Evolutionary conservation across 2,113 vertebrate species (phyloP).

Genomic region (Cyphomyrus discorhynchus): DNA sequence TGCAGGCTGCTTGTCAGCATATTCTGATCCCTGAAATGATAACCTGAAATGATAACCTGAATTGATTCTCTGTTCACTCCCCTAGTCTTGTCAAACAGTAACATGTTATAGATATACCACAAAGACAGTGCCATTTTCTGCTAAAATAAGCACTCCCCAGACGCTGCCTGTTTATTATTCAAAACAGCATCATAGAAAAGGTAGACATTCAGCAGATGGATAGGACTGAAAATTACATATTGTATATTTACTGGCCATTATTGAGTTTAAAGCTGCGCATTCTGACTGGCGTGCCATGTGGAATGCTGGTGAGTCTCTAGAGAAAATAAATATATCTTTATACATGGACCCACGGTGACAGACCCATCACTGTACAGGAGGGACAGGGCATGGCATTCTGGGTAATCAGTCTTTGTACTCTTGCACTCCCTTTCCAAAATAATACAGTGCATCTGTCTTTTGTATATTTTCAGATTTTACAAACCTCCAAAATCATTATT

Average conservation of each 20-base stretch:
- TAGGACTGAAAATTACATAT: background rate
- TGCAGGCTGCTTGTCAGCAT: background rate
- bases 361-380: background rate
- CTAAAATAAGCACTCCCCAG: background rate
- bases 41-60: background rate
- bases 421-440: background rate
- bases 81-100: background rate
- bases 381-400: background rate
- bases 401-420: background rate
- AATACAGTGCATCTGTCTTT: background rate
- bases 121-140: background rate
- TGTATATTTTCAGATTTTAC: background rate
- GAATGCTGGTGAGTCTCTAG: background rate
- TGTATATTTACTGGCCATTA: background rate
- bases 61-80: background rate
- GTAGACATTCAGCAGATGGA: background rate
- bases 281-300: background rate
- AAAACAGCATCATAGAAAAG: background rate
- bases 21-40: background rate
- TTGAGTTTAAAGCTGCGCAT: background rate
- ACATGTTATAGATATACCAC: background rate
- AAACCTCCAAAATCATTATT: background rate
- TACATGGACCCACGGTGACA: background rate
- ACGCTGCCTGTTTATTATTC: background rate
- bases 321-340: background rate